Conservation (phyloP, 30 jellyfish, hydroid and myxozoan species). For the Mastigias papua region DNA sequence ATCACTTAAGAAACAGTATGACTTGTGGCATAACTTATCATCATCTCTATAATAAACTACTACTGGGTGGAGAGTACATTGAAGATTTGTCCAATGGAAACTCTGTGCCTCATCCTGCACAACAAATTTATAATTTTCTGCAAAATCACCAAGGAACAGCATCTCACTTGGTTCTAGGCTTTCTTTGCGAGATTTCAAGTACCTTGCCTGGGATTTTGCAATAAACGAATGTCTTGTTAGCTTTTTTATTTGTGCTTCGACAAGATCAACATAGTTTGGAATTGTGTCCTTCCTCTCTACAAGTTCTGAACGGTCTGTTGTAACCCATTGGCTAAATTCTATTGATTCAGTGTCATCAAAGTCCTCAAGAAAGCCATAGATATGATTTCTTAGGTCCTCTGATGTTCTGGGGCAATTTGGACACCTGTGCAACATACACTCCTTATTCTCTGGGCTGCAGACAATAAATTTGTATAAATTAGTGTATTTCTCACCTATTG, state of each 20-base stretch:
- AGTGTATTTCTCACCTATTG: slow-evolving; percentile 2
- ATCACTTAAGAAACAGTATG: neutral
- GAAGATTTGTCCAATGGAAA: slow-evolving; percentile 66
- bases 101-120: slow-evolving; percentile 72
- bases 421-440: slow-evolving; percentile 85
- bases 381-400: slow-evolving; percentile 23
- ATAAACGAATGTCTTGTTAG: slow-evolving; percentile 51
- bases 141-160: slow-evolving; percentile 64
- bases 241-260: slow-evolving; percentile 1
- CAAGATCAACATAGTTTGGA: slow-evolving; percentile 24
- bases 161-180: neutral
- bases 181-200: slow-evolving; percentile 47
- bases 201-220: slow-evolving; percentile 63
- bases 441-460: slow-evolving; percentile 52
- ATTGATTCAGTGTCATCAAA: slow-evolving; percentile 4
- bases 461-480: slow-evolving; percentile 51
- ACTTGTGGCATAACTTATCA: neutral
- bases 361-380: slow-evolving; percentile 2
- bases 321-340: slow-evolving; percentile 47
- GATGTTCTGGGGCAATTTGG: slow-evolving; percentile 63
- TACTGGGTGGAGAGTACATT: slow-evolving; percentile 47
- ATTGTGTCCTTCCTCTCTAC: slow-evolving; percentile 1
- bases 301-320: slow-evolving; percentile 60
- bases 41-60: slow-evolving; percentile 22
- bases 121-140: slow-evolving; percentile 58